Evolutionary conservation across 1,140 invertebrate genomes (phyloP).

Genomic region (Drosophila ohnishii): DNA sequence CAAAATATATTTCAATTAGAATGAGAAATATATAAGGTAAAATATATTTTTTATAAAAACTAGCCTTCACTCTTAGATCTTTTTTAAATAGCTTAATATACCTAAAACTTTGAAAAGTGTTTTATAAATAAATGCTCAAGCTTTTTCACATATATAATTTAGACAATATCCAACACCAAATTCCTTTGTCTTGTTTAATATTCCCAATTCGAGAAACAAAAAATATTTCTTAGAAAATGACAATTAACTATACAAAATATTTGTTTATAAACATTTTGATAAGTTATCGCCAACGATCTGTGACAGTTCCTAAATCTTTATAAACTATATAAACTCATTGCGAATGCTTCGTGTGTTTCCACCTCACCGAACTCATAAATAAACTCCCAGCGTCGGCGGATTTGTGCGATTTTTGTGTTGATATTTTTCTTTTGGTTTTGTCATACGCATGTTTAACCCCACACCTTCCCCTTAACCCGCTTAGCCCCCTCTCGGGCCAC

Average conservation of each 20-base stretch:
- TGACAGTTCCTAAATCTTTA: constrained; percentile 43
- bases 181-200: constrained; percentile 7
- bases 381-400: constrained; percentile 47
- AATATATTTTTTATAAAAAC: not conserved
- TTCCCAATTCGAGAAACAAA: not conserved
- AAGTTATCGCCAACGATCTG: constrained; percentile 11
- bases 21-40: not conserved
- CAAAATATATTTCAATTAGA: not conserved
- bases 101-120: not conserved
- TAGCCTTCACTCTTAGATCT: not conserved
- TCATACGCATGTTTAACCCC: constrained; percentile 45
- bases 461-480: not conserved
- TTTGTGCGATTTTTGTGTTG: constrained; percentile 36
- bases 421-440: constrained; percentile 23
- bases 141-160: not conserved
- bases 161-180: not conserved
- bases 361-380: constrained; percentile 60
- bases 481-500: not conserved
- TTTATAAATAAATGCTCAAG: not conserved
- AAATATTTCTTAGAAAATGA: not conserved
- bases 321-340: constrained; percentile 45
- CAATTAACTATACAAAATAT: constrained; percentile 1
- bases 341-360: constrained; percentile 44
- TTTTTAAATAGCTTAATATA: not conserved
- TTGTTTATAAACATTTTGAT: constrained; percentile 23